phyloP scores from a whole-genome alignment of 2,797 vertebrate genomes.

The Eospalax fontanierii region DNA sequence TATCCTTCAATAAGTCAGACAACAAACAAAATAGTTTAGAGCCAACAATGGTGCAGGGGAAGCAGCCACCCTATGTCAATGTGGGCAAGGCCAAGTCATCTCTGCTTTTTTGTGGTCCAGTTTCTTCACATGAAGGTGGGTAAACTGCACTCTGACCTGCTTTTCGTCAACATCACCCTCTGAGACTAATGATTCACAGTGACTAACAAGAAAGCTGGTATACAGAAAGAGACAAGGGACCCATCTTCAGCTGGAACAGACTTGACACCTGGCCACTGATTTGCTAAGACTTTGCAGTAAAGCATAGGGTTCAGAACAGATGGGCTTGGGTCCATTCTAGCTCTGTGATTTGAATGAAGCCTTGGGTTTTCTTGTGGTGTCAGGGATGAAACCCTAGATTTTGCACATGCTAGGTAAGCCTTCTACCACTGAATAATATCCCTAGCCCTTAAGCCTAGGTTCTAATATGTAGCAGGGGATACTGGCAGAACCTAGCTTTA shows the following conservation, averaged over 20 bases:
- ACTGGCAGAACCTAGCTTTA: background rate
- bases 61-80: background rate
- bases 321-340: background rate
- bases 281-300: background rate
- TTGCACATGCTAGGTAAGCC: background rate
- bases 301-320: background rate
- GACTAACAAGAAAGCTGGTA: background rate
- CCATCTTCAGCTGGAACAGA: background rate
- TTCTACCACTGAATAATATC: background rate
- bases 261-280: background rate
- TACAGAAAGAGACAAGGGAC: background rate
- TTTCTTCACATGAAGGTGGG: background rate
- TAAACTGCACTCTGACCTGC: background rate
- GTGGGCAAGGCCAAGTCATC: background rate
- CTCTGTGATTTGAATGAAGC: background rate
- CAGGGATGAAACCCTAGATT: background rate
- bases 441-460: background rate
- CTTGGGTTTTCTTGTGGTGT: background rate
- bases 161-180: background rate
- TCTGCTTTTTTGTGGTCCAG: background rate
- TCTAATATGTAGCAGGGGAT: background rate
- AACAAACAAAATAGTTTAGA: background rate
- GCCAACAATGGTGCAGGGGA: background rate
- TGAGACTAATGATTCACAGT: background rate
- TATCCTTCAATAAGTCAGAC: background rate